Conservation (phyloP, 2,113 vertebrate genomes). For the Sterna hirundo region DNA sequence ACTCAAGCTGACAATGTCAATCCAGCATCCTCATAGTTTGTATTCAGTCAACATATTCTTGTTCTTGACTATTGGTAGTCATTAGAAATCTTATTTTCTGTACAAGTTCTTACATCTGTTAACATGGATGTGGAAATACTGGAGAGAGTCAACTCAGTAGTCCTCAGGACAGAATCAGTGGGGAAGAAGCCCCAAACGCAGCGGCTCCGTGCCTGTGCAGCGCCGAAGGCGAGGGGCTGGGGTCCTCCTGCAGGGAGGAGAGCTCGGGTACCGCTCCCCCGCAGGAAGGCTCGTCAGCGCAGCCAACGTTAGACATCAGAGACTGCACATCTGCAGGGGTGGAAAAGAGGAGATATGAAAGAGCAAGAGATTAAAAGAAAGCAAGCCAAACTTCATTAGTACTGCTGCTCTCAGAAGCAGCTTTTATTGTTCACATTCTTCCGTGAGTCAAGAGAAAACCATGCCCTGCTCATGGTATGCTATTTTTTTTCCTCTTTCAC, state of each 20-base stretch:
- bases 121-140: background rate
- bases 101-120: background rate
- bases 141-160: rapidly evolving
- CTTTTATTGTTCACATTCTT: rapidly evolving
- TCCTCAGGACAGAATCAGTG: background rate
- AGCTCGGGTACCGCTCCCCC: background rate
- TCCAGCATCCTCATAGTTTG: background rate
- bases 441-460: background rate
- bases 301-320: rapidly evolving
- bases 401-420: background rate
- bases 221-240: rapidly evolving
- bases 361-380: background rate
- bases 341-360: background rate
- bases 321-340: background rate
- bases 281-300: background rate
- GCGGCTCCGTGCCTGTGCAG: rapidly evolving
- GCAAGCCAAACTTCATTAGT: background rate
- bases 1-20: background rate
- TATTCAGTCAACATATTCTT: background rate
- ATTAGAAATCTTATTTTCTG: background rate
- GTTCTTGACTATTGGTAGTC: background rate
- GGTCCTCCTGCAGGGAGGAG: background rate
- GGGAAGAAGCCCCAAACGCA: rapidly evolving
- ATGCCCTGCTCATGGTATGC: background rate
- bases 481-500: background rate